These are phyloP conservation scores for Ameiurus melas DNA, from an alignment of 2,113 vertebrate genomes.

Conservation along the genomic window DNA sequence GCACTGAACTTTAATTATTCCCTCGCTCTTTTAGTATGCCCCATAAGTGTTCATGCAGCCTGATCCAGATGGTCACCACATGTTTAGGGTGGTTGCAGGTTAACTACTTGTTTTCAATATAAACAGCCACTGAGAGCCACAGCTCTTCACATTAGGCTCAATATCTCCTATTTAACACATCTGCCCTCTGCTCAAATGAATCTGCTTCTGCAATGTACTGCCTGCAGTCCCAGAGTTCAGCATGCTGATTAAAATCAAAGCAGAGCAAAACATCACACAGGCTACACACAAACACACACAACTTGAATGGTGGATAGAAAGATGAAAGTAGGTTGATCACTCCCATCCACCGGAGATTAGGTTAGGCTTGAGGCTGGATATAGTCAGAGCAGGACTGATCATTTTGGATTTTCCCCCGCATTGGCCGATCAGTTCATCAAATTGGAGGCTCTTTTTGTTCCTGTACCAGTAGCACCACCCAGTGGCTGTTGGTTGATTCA, in stretches of 20 bases:
- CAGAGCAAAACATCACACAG: slow-evolving; percentile 21
- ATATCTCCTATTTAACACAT: slow-evolving; percentile 49
- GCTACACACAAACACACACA: slow-evolving; percentile 22
- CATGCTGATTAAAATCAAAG: slow-evolving; percentile 43
- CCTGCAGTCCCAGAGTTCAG: slow-evolving; percentile 37
- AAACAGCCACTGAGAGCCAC: slow-evolving; percentile 25
- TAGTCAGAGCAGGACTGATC: slow-evolving; percentile 21
- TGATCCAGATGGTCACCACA: slow-evolving; percentile 33
- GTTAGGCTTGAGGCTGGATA: slow-evolving; percentile 34
- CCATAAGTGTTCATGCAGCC: slow-evolving; percentile 4
- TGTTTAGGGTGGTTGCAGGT: slow-evolving; percentile 24
- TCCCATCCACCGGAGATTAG: slow-evolving; percentile 38
- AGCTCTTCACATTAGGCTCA: slow-evolving; percentile 32
- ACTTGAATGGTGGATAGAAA: slow-evolving; percentile 19
- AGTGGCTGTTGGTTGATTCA: slow-evolving; percentile 27
- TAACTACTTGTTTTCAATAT: slow-evolving; percentile 31
- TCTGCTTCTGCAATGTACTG: slow-evolving; percentile 39
- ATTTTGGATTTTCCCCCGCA: background rate
- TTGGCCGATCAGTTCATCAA: slow-evolving; percentile 1
- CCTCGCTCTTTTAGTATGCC: background rate
- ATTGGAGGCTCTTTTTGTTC: background rate
- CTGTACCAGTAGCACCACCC: slow-evolving; percentile 50
- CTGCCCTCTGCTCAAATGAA: slow-evolving; percentile 39
- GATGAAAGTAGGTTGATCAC: slow-evolving; percentile 48
- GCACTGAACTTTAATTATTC: background rate